These are phyloP conservation scores for Heliconius sara DNA, from an alignment of 2,888 invertebrate species.

Conservation along the genomic window DNA sequence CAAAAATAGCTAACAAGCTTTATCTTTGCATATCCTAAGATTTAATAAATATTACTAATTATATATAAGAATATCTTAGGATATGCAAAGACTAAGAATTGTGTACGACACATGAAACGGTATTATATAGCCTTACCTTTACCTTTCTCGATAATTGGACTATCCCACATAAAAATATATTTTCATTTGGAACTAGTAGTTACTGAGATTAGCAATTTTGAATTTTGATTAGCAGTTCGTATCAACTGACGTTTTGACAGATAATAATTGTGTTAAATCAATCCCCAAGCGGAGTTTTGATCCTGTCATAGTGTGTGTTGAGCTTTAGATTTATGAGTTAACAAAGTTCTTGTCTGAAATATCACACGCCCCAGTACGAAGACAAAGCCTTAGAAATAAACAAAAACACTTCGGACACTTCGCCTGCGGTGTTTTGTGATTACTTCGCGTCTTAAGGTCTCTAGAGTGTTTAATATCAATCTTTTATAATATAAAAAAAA, in stretches of 20 bases:
- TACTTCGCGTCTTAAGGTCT: conserved; percentile 24
- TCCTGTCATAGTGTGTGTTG: conserved; percentile 5
- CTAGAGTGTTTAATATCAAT: conserved; percentile 24
- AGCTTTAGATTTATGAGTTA: conserved; percentile 33
- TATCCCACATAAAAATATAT: too few species aligned
- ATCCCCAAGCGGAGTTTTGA: conserved; percentile 2
- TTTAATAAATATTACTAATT: too few species aligned
- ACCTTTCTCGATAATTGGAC: too few species aligned
- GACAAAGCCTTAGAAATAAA: conserved; percentile 34
- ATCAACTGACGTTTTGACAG: conserved; percentile 14
- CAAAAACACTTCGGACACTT: conserved; percentile 33
- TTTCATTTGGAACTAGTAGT: too few species aligned
- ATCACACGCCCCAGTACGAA: conserved; percentile 19
- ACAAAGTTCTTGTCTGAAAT: conserved; percentile 29
- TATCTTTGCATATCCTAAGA: too few species aligned
- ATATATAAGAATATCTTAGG: too few species aligned
- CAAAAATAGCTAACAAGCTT: too few species aligned
- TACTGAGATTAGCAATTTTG: not conserved
- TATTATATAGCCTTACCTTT: too few species aligned
- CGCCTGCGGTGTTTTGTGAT: conserved; percentile 33
- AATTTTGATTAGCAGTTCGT: conserved; percentile 3
- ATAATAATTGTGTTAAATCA: conserved; percentile 23
- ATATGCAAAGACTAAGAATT: too few species aligned
- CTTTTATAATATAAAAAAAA: conserved; percentile 7
- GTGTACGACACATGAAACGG: too few species aligned